Conservation (phyloP, 2,797 vertebrate species). For the Anguilla pacifica region DNA sequence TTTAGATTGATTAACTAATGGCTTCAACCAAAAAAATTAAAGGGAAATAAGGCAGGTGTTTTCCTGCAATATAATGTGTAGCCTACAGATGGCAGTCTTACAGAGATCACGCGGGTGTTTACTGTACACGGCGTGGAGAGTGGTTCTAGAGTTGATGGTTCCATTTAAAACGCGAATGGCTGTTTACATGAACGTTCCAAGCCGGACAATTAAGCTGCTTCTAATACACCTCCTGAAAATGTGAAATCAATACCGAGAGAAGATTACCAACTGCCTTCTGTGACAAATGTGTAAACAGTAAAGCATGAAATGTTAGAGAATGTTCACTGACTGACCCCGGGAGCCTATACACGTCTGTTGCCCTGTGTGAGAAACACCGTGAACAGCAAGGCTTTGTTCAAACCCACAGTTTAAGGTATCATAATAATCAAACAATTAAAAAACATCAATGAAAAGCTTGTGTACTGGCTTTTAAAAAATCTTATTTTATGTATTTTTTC, state of each 20-base stretch:
- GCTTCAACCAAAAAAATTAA: not conserved
- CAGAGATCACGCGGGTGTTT: not conserved
- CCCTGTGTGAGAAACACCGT: not conserved
- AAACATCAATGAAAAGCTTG: not conserved
- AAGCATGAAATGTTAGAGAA: slow-evolving; percentile 1
- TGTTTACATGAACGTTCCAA: slow-evolving; percentile 20
- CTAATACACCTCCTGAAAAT: slow-evolving; percentile 24
- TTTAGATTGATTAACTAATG: slow-evolving; percentile 23
- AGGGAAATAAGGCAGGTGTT: not conserved
- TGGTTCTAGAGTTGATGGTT: slow-evolving; percentile 11
- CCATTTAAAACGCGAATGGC: slow-evolving; percentile 13
- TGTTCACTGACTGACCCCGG: not conserved
- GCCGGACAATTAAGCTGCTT: slow-evolving; percentile 11
- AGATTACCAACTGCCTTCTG: slow-evolving; percentile 17
- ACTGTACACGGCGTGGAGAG: not conserved
- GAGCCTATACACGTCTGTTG: not conserved
- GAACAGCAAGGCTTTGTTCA: not conserved
- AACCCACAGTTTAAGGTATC: not conserved
- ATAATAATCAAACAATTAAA: not conserved
- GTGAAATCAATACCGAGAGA: slow-evolving; percentile 21
- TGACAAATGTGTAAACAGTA: slow-evolving; percentile 15
- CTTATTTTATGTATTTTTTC: not conserved
- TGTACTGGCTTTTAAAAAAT: not conserved
- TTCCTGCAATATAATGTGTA: slow-evolving; percentile 1
- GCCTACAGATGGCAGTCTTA: slow-evolving; percentile 34